phyloP scores from a whole-genome alignment of 2,888 invertebrate genomes.

The Amphipyra berbera region DNA sequence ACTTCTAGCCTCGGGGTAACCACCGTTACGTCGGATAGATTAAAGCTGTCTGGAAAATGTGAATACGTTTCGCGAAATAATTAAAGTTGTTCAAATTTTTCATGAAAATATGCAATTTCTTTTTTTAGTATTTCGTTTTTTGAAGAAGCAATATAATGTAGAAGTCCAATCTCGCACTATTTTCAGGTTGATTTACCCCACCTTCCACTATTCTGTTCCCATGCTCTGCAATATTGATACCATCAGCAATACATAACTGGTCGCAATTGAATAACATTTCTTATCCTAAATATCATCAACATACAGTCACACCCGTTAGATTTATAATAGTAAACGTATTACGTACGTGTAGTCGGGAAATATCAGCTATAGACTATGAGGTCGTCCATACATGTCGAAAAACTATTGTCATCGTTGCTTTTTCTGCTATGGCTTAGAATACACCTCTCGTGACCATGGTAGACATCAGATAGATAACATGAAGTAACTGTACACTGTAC shows the following conservation, averaged over 20 bases:
- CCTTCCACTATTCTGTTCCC: slow-evolving; percentile 20
- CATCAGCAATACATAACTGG: slow-evolving; percentile 21
- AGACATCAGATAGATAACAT: no score
- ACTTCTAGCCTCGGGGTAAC: not conserved
- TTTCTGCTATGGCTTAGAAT: no score
- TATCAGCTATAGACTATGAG: not conserved
- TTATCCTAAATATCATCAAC: slow-evolving; percentile 45
- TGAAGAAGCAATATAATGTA: not conserved
- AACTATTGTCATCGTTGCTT: no score
- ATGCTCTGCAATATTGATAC: slow-evolving; percentile 16
- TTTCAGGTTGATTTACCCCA: no score
- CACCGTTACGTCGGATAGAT: slow-evolving; percentile 30
- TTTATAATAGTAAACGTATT: slow-evolving; percentile 15
- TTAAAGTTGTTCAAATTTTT: slow-evolving; percentile 9
- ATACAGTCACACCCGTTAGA: slow-evolving; percentile 6
- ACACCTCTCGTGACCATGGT: no score
- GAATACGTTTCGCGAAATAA: slow-evolving; percentile 18
- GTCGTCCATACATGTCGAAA: no score
- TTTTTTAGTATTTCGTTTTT: not conserved
- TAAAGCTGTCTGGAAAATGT: slow-evolving; percentile 31
- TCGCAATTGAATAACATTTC: slow-evolving; percentile 10
- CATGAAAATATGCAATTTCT: slow-evolving; percentile 1
- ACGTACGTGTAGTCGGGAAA: not conserved
- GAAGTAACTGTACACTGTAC: no score
- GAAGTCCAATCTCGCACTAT: no score